Conservation (phyloP, 2,113 vertebrate genomes). For the Fukomys damarensis region DNA sequence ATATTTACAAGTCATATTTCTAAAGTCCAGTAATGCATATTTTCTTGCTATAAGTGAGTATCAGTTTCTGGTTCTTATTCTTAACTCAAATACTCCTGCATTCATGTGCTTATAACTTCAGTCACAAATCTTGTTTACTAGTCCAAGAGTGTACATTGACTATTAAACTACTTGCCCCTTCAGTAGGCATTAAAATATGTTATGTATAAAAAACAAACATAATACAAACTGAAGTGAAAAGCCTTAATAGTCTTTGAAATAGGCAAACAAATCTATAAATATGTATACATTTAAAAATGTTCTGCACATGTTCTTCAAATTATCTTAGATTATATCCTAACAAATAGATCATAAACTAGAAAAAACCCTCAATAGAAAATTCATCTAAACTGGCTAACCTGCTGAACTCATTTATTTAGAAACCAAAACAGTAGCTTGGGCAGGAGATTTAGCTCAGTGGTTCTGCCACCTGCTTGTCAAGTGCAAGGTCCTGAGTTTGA, state of each 20-base stretch:
- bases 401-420: no score
- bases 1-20: background rate
- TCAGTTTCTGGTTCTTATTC: background rate
- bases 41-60: background rate
- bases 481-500: no score
- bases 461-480: no score
- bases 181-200: background rate
- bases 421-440: background rate
- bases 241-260: background rate
- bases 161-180: background rate
- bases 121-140: constrained; percentile 34
- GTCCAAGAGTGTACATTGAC: background rate
- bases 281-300: background rate
- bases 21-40: background rate
- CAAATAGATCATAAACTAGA: background rate
- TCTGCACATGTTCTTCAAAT: background rate
- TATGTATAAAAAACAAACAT: background rate
- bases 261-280: background rate
- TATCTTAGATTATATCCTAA: background rate
- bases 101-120: background rate
- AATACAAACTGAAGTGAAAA: background rate
- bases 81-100: background rate
- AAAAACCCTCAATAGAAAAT: background rate
- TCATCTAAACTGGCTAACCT: background rate
- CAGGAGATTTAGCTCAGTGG: no score